Evolutionary conservation across 2,888 invertebrate genomes (phyloP).

Genomic region (Pyralis farinalis): DNA sequence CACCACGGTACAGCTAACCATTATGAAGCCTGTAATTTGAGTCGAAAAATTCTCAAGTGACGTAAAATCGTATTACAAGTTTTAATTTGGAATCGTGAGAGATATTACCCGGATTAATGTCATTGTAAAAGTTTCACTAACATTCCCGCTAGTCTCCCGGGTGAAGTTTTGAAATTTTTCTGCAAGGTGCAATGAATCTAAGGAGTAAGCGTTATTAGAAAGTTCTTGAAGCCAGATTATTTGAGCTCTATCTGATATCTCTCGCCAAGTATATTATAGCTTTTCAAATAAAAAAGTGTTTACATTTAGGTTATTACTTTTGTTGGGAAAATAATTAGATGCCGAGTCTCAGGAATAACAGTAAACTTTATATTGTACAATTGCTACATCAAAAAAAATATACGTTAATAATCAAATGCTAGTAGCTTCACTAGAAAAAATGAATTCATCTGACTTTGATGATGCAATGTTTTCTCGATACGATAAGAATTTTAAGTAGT

Average conservation of each 20-base stretch:
- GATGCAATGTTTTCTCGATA: too few relatives aligned
- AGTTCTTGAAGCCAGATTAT: slow-evolving; percentile 58
- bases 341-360: too few relatives aligned
- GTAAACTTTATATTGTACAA: too few relatives aligned
- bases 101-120: slow-evolving; percentile 58
- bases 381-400: too few relatives aligned
- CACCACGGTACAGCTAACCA: too few relatives aligned
- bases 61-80: slow-evolving; percentile 33
- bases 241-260: slow-evolving; percentile 38
- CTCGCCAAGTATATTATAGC: slow-evolving; percentile 40
- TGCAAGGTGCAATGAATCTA: slow-evolving; percentile 70
- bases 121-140: slow-evolving; percentile 59
- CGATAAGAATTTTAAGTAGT: too few relatives aligned
- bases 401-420: too few relatives aligned
- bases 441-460: too few relatives aligned
- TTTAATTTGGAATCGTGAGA: slow-evolving; percentile 38
- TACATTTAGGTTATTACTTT: slow-evolving; percentile 18
- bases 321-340: too few relatives aligned
- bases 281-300: slow-evolving; percentile 15
- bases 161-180: slow-evolving; percentile 56
- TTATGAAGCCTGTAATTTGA: neutral
- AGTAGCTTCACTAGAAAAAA: too few relatives aligned
- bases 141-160: slow-evolving; percentile 43
- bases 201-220: slow-evolving; percentile 61
- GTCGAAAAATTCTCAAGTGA: slow-evolving; percentile 20